Evolutionary conservation across 1,140 invertebrate species (phyloP).

Genomic region (Ectropis grisescens): DNA sequence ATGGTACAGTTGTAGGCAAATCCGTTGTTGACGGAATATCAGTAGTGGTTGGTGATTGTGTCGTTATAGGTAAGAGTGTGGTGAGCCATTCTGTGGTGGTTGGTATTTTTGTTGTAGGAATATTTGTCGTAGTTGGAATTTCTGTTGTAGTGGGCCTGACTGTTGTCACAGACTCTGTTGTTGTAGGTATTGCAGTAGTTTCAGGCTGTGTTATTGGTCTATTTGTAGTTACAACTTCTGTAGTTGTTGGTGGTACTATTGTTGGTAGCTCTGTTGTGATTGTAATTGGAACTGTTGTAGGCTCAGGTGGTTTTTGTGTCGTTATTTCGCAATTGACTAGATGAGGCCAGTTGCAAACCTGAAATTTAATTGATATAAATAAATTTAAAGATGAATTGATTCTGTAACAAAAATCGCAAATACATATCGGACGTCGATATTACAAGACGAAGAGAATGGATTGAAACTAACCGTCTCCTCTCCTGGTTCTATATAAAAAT

Average conservation of each 20-base stretch:
- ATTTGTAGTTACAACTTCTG: not conserved
- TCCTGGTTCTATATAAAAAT: no score
- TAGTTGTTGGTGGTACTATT: conserved; percentile 1
- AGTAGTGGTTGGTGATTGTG: no score
- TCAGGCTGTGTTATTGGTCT: not conserved
- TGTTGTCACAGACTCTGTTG: not conserved
- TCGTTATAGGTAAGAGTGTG: not conserved
- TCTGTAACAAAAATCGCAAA: no score
- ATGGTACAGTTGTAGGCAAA: no score
- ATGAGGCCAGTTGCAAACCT: conserved; percentile 18
- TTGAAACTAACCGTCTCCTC: no score
- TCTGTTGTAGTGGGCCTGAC: not conserved
- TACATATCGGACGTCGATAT: no score
- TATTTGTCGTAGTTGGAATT: not conserved
- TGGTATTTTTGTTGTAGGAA: not conserved
- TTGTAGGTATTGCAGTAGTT: conserved; percentile 5
- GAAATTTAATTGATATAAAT: not conserved
- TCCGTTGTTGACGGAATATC: no score
- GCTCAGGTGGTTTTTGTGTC: not conserved
- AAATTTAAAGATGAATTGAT: no score
- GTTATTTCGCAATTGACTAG: conserved; percentile 7
- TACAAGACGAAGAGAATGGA: no score
- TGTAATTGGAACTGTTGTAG: no score
- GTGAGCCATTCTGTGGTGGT: not conserved
- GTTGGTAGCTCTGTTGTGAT: conserved; percentile 1